Evolutionary conservation across 2,797 vertebrate genomes (phyloP).

Genomic region (Heliangelus exortis): DNA sequence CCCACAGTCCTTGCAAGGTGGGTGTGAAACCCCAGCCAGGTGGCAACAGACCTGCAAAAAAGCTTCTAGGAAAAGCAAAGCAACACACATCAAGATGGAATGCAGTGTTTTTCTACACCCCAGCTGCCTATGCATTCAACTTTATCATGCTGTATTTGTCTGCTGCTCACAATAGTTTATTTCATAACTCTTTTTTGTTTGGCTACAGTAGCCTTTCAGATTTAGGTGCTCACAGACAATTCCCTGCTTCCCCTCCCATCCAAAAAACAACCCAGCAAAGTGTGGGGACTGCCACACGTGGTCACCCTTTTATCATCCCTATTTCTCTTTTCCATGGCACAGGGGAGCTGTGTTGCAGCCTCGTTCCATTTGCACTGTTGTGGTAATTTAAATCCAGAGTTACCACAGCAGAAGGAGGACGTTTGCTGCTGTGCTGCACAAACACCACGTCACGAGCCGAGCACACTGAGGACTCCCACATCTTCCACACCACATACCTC

Average conservation of each 20-base stretch:
- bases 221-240: accelerated
- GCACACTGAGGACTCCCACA: constrained; percentile 50
- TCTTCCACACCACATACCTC: constrained; percentile 65
- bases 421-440: constrained; percentile 43
- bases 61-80: not conserved
- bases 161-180: constrained; percentile 26
- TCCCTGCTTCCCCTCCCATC: accelerated
- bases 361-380: not conserved
- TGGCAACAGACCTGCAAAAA: not conserved
- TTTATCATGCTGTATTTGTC: not conserved
- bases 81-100: not conserved
- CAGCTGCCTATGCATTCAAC: constrained; percentile 29
- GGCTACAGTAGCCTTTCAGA: constrained; percentile 13
- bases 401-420: constrained; percentile 27
- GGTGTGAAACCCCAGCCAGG: not conserved
- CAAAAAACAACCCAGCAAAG: not conserved
- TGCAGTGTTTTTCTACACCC: not conserved
- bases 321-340: not conserved
- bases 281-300: accelerated
- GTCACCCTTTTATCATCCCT: not conserved
- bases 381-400: not conserved
- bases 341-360: not conserved
- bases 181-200: not conserved
- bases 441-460: constrained; percentile 47
- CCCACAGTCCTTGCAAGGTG: accelerated